Evolutionary conservation across 2,797 vertebrate species (phyloP), one percentile per base, ranked within the genome.

Genomic region (Valencia hispanica): DNA sequence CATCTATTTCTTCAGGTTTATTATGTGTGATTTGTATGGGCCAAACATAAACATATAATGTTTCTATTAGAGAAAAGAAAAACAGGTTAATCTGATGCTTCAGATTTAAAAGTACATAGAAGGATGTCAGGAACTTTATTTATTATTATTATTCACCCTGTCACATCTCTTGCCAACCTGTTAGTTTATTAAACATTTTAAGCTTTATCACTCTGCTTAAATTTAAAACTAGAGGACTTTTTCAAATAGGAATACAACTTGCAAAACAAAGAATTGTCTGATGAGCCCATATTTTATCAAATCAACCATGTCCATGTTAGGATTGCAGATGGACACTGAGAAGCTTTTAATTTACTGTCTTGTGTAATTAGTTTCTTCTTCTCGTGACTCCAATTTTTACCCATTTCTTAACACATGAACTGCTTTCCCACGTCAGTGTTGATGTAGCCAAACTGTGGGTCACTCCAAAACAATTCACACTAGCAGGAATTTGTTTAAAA

Each of bases 401-500:
- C 48, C 39, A 48, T 72, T 69, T 53, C 20, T 15, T 10, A 50
- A 14, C 45, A 74, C 0, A 18, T 57, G 48, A 59, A 34, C 20
- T 45, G 59, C 2, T 50, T 61, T 75, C 6, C 22, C 51, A 17
- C 10, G 18, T 53, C 43, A 32, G 48, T 27, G 27, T 32, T 70
- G 10, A 57, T 57, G 27, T 41, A 51, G 20, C 6, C 17, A 25
- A 15, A 5, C 0, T 34, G 2, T 30, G 55, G 36, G 74, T 70
- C n/a, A 51, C n/a, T 47, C 20, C 77, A 50, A 45, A 36, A 79
- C 5, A 55, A 73, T 75, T 81, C 45, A 57, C 0, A 18, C 34
- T 2, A 71, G 34, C 50, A 76, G 17, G 25, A 27, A 59, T 88
- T 87, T 83, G 83, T 86, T 90, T 75, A 45, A n/a, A 9, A 1